Evolutionary conservation across 2,797 vertebrate species (phyloP), one percentile per base, ranked within the genome.

Genomic region (Borostomias antarcticus): DNA sequence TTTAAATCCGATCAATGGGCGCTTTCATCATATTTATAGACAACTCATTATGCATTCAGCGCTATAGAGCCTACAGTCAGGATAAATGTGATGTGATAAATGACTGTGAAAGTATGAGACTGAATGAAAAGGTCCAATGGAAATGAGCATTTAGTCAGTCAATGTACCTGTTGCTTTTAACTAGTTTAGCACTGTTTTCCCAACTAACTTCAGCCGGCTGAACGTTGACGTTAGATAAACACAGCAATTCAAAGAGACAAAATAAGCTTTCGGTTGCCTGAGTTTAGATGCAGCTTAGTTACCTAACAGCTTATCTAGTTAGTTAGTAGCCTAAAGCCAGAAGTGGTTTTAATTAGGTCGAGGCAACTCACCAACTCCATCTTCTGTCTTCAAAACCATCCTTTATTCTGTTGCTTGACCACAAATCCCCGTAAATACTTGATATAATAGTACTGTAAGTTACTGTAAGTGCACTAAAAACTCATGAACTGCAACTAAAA

Each of bases 371-470:
- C 92, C 92, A 66, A 92, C 87, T 82, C 84, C 92, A 76, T 90
- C 90, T 68, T 92, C 92, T 10, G 92, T 91, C 83, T 92, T 92
- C 59, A 92, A 70, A 65, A 93, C 92, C 92, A 93, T 93, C 54
- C 63, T 60, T 71, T 56, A 29, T 58, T 3, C 45, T 29, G 64
- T 17, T 62, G 60, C 7, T 13, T 0, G 2, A 32, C 30, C 59
- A 17, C 15, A 4, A 4, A 43, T 43, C 40, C 40, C 15, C 40
- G n/a, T 4, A 43, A 43, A 4, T 43, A 5, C 5, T 17, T 2
- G 13, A 13, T 43, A 43, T 43, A 43, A 7, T 45, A 43, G 47
- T 19, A 51, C 9, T 51, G 4, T 4, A 10, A 52, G 57, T 25
- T 45, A 10, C 11, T 48, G 43, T 19, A 15, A 51, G 40, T 64